Evolutionary conservation across 2,888 invertebrate species (phyloP).

Genomic region (Dyspetes luteomarginatus): DNA sequence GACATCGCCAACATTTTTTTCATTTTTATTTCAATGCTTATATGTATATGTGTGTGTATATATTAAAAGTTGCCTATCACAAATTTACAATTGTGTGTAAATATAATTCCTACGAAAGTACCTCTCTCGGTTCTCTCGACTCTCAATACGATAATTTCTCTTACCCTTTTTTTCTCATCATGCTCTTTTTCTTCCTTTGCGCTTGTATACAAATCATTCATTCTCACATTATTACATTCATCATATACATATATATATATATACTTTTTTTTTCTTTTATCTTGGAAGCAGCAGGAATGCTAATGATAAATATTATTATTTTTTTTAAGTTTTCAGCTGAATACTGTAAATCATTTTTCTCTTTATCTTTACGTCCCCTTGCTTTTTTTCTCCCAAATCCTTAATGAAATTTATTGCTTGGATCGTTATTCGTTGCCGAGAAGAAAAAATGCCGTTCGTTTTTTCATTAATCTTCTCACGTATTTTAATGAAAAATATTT

Average conservation of each 20-base stretch:
- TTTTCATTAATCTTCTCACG: not conserved
- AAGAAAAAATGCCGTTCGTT: conserved; percentile 6
- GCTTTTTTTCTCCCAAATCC: not conserved
- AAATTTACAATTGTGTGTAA: conserved; percentile 63
- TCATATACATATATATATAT: not conserved
- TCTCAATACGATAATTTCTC: conserved; percentile 38
- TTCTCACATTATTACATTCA: conserved; percentile 1
- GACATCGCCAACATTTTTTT: conserved; percentile 9
- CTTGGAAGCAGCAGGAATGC: conserved; percentile 37
- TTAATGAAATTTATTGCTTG: conserved; percentile 15
- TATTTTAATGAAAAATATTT: conserved; percentile 31
- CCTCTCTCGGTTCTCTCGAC: conserved; percentile 18
- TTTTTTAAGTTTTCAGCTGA: conserved; percentile 43
- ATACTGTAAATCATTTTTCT: conserved; percentile 44
- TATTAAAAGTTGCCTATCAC: conserved; percentile 58
- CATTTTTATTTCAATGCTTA: conserved; percentile 41
- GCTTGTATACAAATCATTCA: conserved; percentile 45
- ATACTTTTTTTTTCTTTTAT: conserved; percentile 24
- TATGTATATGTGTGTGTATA: conserved; percentile 27
- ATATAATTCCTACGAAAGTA: conserved; percentile 60
- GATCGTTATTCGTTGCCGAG: not conserved
- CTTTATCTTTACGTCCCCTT: conserved; percentile 2
- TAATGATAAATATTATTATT: conserved; percentile 27
- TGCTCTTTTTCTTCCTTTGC: not conserved
- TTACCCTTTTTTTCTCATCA: conserved; percentile 17